Conservation (phyloP, 1,140 invertebrate genomes). For the Sminthurinus signatus region DNA sequence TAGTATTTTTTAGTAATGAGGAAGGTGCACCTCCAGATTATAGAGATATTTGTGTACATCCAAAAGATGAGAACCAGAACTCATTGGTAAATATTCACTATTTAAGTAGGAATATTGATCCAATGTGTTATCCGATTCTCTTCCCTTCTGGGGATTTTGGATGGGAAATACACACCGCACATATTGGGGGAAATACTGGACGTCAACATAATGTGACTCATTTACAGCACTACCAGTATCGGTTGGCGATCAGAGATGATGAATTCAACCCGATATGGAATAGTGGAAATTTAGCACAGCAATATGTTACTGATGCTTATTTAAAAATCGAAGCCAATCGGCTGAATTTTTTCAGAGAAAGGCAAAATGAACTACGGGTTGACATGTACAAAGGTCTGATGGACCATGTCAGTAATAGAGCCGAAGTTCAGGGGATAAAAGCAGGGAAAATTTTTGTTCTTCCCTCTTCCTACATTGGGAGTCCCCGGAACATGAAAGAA, state of each 20-base stretch:
- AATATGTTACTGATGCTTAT: constrained; percentile 44
- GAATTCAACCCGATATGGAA: constrained; percentile 29
- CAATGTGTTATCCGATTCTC: constrained; percentile 48
- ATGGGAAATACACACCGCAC: constrained; percentile 41
- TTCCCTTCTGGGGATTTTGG: constrained; percentile 48
- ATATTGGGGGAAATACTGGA: constrained; percentile 9
- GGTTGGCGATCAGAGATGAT: constrained; percentile 44
- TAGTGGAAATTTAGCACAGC: constrained; percentile 42
- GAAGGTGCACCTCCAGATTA: constrained; percentile 27
- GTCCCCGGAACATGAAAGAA: constrained; percentile 43
- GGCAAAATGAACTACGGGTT: constrained; percentile 13
- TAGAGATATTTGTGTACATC: constrained; percentile 21
- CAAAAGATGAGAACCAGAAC: neutral
- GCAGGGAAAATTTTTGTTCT: constrained; percentile 28
- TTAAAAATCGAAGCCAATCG: constrained; percentile 41
- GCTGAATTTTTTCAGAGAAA: constrained; percentile 36
- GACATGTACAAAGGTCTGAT: constrained; percentile 18
- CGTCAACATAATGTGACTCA: constrained; percentile 35
- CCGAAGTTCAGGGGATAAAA: neutral
- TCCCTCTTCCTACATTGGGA: constrained; percentile 37
- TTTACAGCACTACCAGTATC: constrained; percentile 47
- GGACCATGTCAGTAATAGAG: constrained; percentile 15
- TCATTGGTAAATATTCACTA: neutral
- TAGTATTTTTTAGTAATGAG: constrained; percentile 18
- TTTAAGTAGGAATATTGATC: constrained; percentile 42